Evolutionary conservation across 2,888 invertebrate genomes (phyloP).

Genomic region (Patella depressa): DNA sequence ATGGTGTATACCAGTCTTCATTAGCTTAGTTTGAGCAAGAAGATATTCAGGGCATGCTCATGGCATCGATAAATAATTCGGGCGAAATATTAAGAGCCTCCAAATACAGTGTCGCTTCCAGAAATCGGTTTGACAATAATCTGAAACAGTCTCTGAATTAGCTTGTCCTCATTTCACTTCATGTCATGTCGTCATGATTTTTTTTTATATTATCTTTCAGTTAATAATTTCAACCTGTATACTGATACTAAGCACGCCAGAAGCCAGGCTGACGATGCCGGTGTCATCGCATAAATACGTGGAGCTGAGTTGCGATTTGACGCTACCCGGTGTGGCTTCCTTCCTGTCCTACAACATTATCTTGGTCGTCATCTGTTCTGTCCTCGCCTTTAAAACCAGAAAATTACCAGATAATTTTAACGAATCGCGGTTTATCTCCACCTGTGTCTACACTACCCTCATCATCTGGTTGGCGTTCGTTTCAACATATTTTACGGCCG

Average conservation of each 20-base stretch:
- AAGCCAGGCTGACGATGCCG: conserved; percentile 39
- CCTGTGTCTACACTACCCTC: conserved; percentile 60
- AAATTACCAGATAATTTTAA: conserved; percentile 64
- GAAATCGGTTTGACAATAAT: no score
- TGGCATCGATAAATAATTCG: no score
- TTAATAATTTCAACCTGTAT: conserved; percentile 14
- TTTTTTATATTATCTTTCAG: conserved; percentile 19
- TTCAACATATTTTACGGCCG: conserved; percentile 55
- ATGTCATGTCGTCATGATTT: not conserved
- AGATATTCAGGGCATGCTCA: no score
- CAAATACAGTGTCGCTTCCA: no score
- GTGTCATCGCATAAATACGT: conserved; percentile 41
- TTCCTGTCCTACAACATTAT: conserved; percentile 56
- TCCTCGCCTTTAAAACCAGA: conserved; percentile 61
- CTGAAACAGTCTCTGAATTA: no score
- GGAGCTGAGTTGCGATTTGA: conserved; percentile 52
- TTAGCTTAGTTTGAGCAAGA: no score
- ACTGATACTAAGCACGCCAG: conserved; percentile 13
- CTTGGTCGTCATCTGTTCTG: conserved; percentile 52
- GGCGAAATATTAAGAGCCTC: no score
- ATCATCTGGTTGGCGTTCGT: conserved; percentile 60
- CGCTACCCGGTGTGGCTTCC: conserved; percentile 43
- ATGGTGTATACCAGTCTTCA: no score
- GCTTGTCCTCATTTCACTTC: no score
- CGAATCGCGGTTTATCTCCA: conserved; percentile 59